Evolutionary conservation across 1,140 invertebrate genomes (phyloP).

Genomic region (Scaptomyza hsui): DNA sequence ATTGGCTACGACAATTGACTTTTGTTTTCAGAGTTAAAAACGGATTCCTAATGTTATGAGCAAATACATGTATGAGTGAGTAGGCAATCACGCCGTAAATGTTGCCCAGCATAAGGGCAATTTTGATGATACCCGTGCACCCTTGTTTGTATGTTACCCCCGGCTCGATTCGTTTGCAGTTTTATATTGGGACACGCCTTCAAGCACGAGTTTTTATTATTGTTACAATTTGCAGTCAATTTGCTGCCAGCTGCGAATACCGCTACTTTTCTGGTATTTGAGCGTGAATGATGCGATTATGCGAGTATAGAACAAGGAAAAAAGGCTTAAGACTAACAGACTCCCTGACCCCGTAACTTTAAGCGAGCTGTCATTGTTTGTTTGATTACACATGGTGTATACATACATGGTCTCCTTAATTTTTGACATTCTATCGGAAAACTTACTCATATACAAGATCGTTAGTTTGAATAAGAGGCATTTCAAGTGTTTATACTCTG

Average conservation of each 20-base stretch:
- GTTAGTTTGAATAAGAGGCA: too few relatives aligned
- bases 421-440: too few relatives aligned
- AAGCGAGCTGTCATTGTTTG: too few relatives aligned
- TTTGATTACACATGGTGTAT: too few relatives aligned
- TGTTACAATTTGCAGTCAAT: slow-evolving; percentile 79
- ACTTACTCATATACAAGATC: too few relatives aligned
- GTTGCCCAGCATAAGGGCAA: slow-evolving; percentile 13
- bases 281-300: slow-evolving; percentile 27
- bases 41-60: slow-evolving; percentile 53
- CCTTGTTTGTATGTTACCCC: slow-evolving; percentile 34
- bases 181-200: slow-evolving; percentile 80
- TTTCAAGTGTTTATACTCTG: too few relatives aligned
- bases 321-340: too few relatives aligned
- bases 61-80: background rate
- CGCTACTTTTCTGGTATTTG: slow-evolving; percentile 43
- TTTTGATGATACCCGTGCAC: slow-evolving; percentile 7
- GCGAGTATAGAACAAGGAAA: too few relatives aligned
- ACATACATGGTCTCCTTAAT: too few relatives aligned
- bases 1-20: slow-evolving; percentile 71
- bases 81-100: slow-evolving; percentile 39
- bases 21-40: slow-evolving; percentile 51
- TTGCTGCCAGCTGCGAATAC: slow-evolving; percentile 71
- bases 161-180: slow-evolving; percentile 55
- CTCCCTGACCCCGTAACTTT: too few relatives aligned
- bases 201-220: slow-evolving; percentile 81